Base-by-base conservation (phyloP, 2,888 invertebrate genomes). In the Melipona beecheii region DNA sequence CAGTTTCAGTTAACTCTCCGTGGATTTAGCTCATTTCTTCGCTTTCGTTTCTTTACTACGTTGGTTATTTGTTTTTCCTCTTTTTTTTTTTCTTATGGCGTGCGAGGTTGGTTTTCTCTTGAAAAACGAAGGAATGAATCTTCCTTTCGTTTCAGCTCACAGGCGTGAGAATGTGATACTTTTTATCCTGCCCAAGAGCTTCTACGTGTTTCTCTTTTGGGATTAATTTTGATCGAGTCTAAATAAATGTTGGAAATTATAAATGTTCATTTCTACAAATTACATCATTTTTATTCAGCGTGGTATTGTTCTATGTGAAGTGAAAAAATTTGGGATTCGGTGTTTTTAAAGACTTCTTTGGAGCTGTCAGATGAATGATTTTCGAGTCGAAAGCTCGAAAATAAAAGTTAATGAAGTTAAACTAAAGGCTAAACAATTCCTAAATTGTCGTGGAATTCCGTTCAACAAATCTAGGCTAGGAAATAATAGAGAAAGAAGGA, bases 61-160 rank as follows among this genome's bases (percentile, higher is more conserved):
- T 64, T 36, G 17, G 19, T 24, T n/a, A 13, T 13, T 24, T 50
- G 54, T 17, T 36, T 24, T 17, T 31, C 43, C 1, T 9, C 9
- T 9, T 43, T 43, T 43, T 43, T 9, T 9, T 9, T n/a, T 43
- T 19, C 19, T 4, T 21, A n/a, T n/a, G 3, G n/a, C 56, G 17
- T 9, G n/a, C 66, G 52, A 21, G 27, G n/a, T 24, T 43, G 15
- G 68, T 70, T 75, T 27, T 58, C 74, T 54, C 56, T 74, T 71
- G 75, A 79, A 75, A 82, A 78, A 82, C 24, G 68, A 52, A 56
- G 27, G 15, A 27, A 78, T 54, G 62, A 78, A 72, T 54, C 72
- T 62, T 66, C 17, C 72, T 52, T 71, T 49, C 31, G 27, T 77
- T 62, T 66, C 43, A 62, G 27, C n/a, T 36, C 50, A 11, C 31